Base-by-base conservation (phyloP, 30 jellyfish, hydroid and myxozoan species). In the Turritopsis rubra region DNA sequence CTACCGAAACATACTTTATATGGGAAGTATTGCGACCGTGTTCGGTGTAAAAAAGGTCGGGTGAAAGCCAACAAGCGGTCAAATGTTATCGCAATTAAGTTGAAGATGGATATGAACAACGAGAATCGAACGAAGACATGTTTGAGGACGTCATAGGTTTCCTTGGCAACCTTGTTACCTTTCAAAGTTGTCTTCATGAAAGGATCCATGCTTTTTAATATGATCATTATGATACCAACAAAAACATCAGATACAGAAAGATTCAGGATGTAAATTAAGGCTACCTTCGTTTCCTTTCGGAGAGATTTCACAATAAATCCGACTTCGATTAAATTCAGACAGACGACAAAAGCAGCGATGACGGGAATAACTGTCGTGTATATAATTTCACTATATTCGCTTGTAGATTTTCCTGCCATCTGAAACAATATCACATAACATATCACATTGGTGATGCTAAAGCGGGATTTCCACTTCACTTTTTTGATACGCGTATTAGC, bases 61-160 rank as follows among this genome's bases (percentile, higher is more conserved):
- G 71, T n/a, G 24, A 74, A 21, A n/a, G 82, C 82, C 9, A 16
- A 74, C 24, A 24, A 74, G 28, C 82, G 82, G n/a, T 74, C 82
- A 1, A 74, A 29, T 8, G 82, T 74, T 22, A 74, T 26, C 54
- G 82, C 82, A 26, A 74, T 24, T 16, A 74, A 52, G 21, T 24
- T 74, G 21, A 74, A 74, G 65, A 74, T 74, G 70, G 82, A 74
- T 27, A 74, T 74, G 41, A 74, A 3, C 71, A 74, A n/a, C 65
- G 82, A 74, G 65, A 74, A 29, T 7, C 82, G 53, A 30, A 74
- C 41, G 24, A 74, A 74, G 65, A 18, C 82, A 52, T 74, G 82
- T 65, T 74, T 74, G 26, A 74, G 23, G 41, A 74, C 41, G 65
- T 52, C 65, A 52, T 74, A 74, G 23, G 41, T n/a, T 74, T 74